Evolutionary conservation across 2,888 invertebrate species (phyloP).

Genomic region (Hemithea aestivaria): DNA sequence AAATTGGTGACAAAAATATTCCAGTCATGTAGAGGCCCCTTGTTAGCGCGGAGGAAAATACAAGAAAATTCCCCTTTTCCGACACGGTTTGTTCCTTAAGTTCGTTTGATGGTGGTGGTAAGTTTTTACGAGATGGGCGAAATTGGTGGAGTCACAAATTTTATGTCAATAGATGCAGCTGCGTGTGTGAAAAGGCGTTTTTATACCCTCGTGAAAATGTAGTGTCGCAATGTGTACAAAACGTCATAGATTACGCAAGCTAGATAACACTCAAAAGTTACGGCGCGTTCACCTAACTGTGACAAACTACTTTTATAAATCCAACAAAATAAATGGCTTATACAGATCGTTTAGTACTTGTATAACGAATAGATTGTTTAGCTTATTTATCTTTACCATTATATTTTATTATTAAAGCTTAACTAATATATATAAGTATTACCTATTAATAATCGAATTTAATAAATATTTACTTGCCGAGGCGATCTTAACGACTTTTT

Average conservation of each 20-base stretch:
- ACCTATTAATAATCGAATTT: too few relatives aligned
- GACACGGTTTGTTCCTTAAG: conserved; percentile 58
- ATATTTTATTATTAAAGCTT: too few relatives aligned
- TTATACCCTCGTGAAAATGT: conserved; percentile 40
- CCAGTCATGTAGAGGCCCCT: conserved; percentile 70
- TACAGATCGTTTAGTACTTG: neutral
- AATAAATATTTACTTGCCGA: too few relatives aligned
- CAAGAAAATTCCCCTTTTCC: conserved; percentile 55
- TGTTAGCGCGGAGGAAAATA: conserved; percentile 69
- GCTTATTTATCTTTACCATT: too few relatives aligned
- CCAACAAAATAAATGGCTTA: conserved; percentile 1
- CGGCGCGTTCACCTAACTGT: conserved; percentile 16
- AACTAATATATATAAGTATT: too few relatives aligned
- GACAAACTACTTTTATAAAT: conserved; percentile 13
- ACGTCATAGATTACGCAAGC: conserved; percentile 22
- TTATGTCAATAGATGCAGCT: conserved; percentile 58
- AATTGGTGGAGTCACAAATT: conserved; percentile 56
- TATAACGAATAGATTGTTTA: too few relatives aligned
- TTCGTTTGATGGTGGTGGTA: conserved; percentile 38
- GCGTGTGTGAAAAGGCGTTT: conserved; percentile 37
- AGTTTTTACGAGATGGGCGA: conserved; percentile 53
- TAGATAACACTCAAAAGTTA: conserved; percentile 24
- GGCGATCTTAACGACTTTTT: too few relatives aligned
- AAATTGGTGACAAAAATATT: conserved; percentile 75
- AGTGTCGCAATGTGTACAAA: conserved; percentile 27